Evolutionary conservation across 2,888 invertebrate species (phyloP).

Genomic region (Cerastis rubricosa): DNA sequence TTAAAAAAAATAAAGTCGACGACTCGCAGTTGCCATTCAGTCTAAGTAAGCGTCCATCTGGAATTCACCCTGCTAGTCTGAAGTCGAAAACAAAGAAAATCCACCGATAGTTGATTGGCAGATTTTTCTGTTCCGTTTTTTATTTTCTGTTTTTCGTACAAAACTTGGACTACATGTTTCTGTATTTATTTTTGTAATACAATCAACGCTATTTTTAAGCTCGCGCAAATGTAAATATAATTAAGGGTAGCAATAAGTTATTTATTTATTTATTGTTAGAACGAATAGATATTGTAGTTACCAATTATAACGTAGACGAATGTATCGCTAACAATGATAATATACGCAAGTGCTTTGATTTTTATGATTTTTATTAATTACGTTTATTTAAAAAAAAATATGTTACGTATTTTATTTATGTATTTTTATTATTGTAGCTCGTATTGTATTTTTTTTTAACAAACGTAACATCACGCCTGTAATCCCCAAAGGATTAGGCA

Average conservation of each 20-base stretch:
- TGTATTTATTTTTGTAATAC: slow-evolving; percentile 46
- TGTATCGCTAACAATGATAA: slow-evolving; percentile 62
- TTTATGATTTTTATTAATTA: slow-evolving; percentile 45
- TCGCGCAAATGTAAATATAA: slow-evolving; percentile 69
- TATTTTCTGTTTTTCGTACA: slow-evolving; percentile 61
- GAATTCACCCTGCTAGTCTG: slow-evolving; percentile 60
- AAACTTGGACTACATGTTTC: slow-evolving; percentile 52
- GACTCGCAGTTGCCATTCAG: slow-evolving; percentile 71
- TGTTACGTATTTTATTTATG: too few relatives aligned
- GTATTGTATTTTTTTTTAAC: too few relatives aligned
- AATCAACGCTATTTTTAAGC: slow-evolving; percentile 58
- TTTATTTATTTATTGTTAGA: slow-evolving; percentile 67
- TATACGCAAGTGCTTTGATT: slow-evolving; percentile 58
- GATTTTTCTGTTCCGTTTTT: slow-evolving; percentile 48
- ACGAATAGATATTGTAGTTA: slow-evolving; percentile 66
- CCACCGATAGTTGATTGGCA: slow-evolving; percentile 65
- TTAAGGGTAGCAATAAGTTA: slow-evolving; percentile 61
- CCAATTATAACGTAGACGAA: slow-evolving; percentile 63
- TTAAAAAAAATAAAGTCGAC: slow-evolving; percentile 75
- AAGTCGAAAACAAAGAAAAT: slow-evolving; percentile 53
- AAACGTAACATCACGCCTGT: too few relatives aligned
- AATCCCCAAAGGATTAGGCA: too few relatives aligned
- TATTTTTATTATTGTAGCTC: too few relatives aligned
- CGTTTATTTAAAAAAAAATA: background rate
- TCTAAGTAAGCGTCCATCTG: slow-evolving; percentile 60